Evolutionary conservation across 2,888 invertebrate species (phyloP).

Genomic region (Stegophylla sp.): DNA sequence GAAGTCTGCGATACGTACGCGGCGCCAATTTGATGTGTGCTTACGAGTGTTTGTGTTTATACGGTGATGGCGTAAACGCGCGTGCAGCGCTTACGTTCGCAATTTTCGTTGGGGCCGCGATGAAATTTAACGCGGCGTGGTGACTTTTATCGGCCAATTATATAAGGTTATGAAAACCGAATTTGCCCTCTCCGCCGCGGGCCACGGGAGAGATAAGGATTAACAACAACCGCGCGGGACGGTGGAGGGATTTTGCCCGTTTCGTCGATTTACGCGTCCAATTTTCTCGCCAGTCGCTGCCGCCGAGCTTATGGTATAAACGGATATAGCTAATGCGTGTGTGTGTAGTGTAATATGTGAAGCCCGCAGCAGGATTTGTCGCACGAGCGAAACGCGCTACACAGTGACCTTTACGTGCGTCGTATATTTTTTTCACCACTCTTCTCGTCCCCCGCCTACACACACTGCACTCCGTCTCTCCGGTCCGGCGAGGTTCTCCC

Average conservation of each 20-base stretch:
- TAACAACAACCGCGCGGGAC: too few relatives aligned
- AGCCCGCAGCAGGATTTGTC: background rate
- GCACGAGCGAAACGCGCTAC: constrained; percentile 2
- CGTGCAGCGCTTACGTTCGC: constrained; percentile 28
- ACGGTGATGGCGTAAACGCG: background rate
- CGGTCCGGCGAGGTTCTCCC: background rate
- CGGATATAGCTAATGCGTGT: background rate
- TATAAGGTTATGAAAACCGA: constrained; percentile 51
- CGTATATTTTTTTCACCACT: background rate
- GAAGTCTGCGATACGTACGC: background rate
- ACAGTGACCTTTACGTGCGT: background rate
- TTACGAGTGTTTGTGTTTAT: background rate
- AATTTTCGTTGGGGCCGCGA: constrained; percentile 9
- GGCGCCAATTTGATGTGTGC: too few relatives aligned
- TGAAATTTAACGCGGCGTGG: constrained; percentile 45
- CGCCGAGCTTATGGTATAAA: background rate
- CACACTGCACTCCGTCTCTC: background rate
- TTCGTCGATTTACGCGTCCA: constrained; percentile 40
- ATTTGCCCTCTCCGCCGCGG: constrained; percentile 14
- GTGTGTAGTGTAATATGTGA: background rate
- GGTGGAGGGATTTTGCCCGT: constrained; percentile 38
- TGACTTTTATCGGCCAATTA: constrained; percentile 50
- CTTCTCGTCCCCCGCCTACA: background rate
- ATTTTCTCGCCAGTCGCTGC: constrained; percentile 21
- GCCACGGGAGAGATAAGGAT: constrained; percentile 37